Evolutionary conservation across 2,888 invertebrate species (phyloP).

Genomic region (Panopea generosa): DNA sequence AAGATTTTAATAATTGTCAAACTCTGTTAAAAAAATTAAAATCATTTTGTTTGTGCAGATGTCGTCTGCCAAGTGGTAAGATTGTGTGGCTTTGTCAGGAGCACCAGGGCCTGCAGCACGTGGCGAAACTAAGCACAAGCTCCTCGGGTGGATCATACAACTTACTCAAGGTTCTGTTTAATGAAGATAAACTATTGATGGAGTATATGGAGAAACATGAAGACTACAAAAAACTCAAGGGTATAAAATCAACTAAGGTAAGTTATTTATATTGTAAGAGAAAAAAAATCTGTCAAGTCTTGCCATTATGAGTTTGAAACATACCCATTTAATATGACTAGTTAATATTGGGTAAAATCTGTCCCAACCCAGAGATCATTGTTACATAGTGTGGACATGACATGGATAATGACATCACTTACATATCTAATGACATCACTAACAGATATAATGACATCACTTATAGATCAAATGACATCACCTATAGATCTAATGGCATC

Average conservation of each 20-base stretch:
- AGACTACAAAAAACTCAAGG: slow-evolving; percentile 61
- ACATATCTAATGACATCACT: too few species aligned
- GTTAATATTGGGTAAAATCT: too few species aligned
- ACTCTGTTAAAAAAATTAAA: too few species aligned
- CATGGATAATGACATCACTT: too few species aligned
- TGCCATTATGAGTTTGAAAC: too few species aligned
- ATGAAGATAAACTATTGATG: slow-evolving; percentile 73
- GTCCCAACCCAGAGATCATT: too few species aligned
- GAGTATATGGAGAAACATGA: slow-evolving; percentile 69
- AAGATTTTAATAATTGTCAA: too few species aligned
- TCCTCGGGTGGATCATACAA: slow-evolving; percentile 62
- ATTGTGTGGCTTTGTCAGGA: slow-evolving; percentile 78
- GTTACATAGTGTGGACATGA: too few species aligned
- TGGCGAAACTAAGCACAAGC: slow-evolving; percentile 71
- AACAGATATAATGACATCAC: too few species aligned
- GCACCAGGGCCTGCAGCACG: slow-evolving; percentile 76
- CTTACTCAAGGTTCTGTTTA: slow-evolving; percentile 65
- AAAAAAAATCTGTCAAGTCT: too few species aligned
- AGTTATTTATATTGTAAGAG: neutral
- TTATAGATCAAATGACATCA: neutral
- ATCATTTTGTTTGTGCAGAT: too few species aligned
- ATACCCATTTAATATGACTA: too few species aligned
- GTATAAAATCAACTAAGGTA: slow-evolving; percentile 46
- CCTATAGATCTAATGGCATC: neutral
- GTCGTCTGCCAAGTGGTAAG: slow-evolving; percentile 80